Evolutionary conservation across 2,888 invertebrate species (phyloP), one percentile per base, ranked within the genome.

Genomic region (Acronicta leporina): DNA sequence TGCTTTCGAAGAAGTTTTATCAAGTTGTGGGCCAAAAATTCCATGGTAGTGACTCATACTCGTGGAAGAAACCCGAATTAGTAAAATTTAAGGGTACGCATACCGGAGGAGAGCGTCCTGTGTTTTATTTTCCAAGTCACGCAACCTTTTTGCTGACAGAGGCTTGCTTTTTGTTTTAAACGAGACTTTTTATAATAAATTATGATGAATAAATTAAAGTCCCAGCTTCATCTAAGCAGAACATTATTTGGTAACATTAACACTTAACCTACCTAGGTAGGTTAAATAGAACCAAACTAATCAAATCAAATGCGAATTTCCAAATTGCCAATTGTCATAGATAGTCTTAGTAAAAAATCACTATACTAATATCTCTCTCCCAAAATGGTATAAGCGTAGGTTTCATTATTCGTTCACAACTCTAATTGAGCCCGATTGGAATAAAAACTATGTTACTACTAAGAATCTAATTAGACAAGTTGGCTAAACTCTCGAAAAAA

Each of bases 41-140:
- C 48, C 42, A 27, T 33, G 3, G 9, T 11, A 30, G 54, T 76
- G 75, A 71, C 33, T 76, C 76, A 76, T 67, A 71, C 33, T 76
- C 76, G 77, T 65, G 51, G 48, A 46, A 15, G 50, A 56, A 67
- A 58, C 41, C 51, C 25, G 41, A 48, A 43, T 45, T 63, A 43
- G 64, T 65, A 48, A 62, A 73, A 64, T 64, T 68, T 64, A 62
- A 69, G 63, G 66, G 50, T 61, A 65, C 50, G 44, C 50, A 51
- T 41, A 15, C 49, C 43, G n/a, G n/a, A 25, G 20, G 41, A 40
- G 45, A 48, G 30, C 58, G 42, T 55, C 59, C 49, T 33, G 57
- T 43, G n/a, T 47, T 46, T 63, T 45, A 59, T 52, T 48, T 59
- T 27, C 33, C 38, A 48, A 66, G 63, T 58, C 75, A 76, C 66